Conservation (phyloP, 2,888 invertebrate species). For the Folsomia manolachei region DNA sequence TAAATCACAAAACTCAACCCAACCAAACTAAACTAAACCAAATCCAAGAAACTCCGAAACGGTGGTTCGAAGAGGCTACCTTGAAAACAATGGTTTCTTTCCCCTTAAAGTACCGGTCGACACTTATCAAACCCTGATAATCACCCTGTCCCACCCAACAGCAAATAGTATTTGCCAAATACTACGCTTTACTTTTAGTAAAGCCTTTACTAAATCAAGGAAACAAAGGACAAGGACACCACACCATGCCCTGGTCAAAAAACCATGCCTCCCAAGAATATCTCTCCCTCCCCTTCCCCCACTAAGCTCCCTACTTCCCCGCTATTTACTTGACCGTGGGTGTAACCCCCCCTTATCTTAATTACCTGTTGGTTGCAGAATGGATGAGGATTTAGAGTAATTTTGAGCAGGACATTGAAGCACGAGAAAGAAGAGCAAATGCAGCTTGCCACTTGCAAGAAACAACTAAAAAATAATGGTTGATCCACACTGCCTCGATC, state of each 20-base stretch:
- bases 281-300: neutral
- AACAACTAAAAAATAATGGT: slow-evolving; percentile 35
- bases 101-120: neutral
- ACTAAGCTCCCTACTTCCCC: neutral
- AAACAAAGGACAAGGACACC: too few species aligned
- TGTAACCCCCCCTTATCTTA: neutral
- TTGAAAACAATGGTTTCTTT: neutral
- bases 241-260: too few species aligned
- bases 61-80: neutral
- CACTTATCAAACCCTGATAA: neutral
- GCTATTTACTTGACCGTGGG: too few species aligned
- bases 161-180: too few species aligned
- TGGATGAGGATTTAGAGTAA: slow-evolving; percentile 42
- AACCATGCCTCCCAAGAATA: too few species aligned
- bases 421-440: slow-evolving; percentile 36
- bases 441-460: slow-evolving; percentile 46
- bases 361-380: slow-evolving; percentile 45
- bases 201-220: too few species aligned
- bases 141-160: neutral
- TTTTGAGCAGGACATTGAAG: slow-evolving; percentile 49
- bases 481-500: neutral
- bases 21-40: too few species aligned
- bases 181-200: too few species aligned
- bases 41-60: neutral
- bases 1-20: neutral